phyloP scores from a whole-genome alignment of 2,797 vertebrate genomes.

The Phylloscopus collybita region DNA sequence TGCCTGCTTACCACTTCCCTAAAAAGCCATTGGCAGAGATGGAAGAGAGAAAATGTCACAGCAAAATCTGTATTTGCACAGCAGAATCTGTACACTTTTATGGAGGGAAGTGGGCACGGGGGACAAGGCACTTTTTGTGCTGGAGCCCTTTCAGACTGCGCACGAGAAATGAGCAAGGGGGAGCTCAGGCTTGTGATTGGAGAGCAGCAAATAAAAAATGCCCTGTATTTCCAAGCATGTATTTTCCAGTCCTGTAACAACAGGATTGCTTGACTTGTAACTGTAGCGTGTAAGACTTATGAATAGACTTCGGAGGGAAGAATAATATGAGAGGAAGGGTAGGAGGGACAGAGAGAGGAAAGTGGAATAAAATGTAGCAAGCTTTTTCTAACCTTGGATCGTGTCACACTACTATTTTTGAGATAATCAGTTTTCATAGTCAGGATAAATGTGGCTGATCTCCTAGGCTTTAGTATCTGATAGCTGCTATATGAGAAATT shows the following conservation, averaged over 20 bases:
- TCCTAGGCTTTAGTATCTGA: background rate
- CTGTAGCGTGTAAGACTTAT: background rate
- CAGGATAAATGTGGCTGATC: background rate
- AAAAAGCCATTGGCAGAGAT: background rate
- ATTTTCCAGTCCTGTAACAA: background rate
- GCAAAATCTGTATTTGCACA: background rate
- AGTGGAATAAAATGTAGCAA: background rate
- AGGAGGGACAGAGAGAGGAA: background rate
- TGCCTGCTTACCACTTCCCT: background rate
- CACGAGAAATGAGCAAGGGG: background rate
- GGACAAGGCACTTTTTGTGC: background rate
- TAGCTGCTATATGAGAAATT: background rate
- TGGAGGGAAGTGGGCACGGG: background rate
- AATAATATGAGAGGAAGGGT: background rate
- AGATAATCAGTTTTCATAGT: background rate
- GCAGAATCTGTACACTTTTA: background rate
- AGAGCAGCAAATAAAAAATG: background rate
- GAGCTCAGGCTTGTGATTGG: background rate
- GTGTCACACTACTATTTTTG: conserved; percentile 4
- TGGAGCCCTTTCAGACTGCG: background rate
- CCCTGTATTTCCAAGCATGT: background rate
- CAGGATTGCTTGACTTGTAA: background rate
- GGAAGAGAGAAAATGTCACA: background rate
- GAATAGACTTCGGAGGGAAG: background rate
- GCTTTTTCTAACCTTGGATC: background rate